Conservation (phyloP, 2,888 invertebrate genomes). For the Drosophila merina region DNA sequence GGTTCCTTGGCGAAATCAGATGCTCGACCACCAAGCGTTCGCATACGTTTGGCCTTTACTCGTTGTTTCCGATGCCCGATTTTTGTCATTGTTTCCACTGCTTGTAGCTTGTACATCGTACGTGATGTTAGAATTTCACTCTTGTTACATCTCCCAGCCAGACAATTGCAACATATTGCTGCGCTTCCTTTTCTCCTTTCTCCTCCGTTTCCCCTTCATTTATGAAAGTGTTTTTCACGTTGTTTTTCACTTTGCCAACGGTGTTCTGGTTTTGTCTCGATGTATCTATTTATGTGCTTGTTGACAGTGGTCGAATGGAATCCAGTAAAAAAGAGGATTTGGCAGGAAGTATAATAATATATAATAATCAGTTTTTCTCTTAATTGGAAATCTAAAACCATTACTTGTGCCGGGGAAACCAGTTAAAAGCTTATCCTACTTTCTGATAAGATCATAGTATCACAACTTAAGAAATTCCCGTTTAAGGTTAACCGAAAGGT, state of each 20-base stretch:
- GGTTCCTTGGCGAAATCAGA: conserved; percentile 58
- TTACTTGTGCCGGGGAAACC: background rate
- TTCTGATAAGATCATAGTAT: background rate
- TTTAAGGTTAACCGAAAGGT: background rate
- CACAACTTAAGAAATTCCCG: background rate
- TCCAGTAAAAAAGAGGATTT: conserved; percentile 36
- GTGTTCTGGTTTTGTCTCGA: conserved; percentile 10
- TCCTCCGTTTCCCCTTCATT: background rate
- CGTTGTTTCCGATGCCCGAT: conserved; percentile 7
- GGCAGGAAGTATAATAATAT: conserved; percentile 1
- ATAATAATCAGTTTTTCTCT: conserved; percentile 1
- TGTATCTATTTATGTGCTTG: conserved; percentile 37
- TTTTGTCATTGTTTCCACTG: conserved; percentile 19
- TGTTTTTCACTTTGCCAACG: conserved; percentile 10
- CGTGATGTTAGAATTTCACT: conserved; percentile 69
- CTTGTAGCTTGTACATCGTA: conserved; percentile 36
- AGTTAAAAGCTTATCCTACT: background rate
- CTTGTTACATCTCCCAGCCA: conserved; percentile 55
- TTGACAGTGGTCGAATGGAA: conserved; percentile 55
- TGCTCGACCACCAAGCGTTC: conserved; percentile 33
- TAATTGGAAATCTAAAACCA: conserved; percentile 10
- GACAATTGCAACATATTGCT: conserved; percentile 72
- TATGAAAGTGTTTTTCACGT: conserved; percentile 29
- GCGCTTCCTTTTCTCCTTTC: conserved; percentile 36
- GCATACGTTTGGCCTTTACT: conserved; percentile 14